Percentiles rank a stretch among this genome's conserved stretches.
Evolutionary conservation across 1,140 invertebrate genomes (phyloP).

Genomic region (Palaemon carinicauda): DNA sequence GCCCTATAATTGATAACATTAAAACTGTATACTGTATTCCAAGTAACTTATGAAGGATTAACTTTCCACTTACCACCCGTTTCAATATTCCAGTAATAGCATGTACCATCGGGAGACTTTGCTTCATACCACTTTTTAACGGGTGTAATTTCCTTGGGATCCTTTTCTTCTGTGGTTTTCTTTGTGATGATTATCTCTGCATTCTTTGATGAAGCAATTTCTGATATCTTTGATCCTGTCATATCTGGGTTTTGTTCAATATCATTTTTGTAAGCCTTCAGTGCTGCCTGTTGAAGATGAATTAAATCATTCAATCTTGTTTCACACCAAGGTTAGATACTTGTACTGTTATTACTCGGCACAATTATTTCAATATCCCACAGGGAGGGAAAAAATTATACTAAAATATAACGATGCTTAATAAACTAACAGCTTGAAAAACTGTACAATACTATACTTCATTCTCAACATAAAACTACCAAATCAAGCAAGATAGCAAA

Average conservation of each 20-base stretch:
- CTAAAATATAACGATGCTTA: too few relatives aligned
- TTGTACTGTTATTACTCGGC: neutral
- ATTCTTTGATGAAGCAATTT: slow-evolving; percentile 60
- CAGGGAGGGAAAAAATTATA: too few relatives aligned
- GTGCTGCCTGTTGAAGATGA: slow-evolving; percentile 68
- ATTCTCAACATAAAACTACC: too few relatives aligned
- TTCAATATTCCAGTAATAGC: slow-evolving; percentile 82
- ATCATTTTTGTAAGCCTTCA: slow-evolving; percentile 84
- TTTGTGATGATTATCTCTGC: slow-evolving; percentile 58
- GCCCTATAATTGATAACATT: too few relatives aligned
- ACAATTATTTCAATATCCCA: too few relatives aligned
- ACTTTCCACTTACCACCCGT: slow-evolving; percentile 73
- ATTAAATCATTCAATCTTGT: slow-evolving; percentile 58
- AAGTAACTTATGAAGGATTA: neutral
- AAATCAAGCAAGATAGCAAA: too few relatives aligned
- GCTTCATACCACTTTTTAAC: slow-evolving; percentile 76
- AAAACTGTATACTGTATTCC: too few relatives aligned
- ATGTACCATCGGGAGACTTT: slow-evolving; percentile 74
- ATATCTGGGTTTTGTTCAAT: slow-evolving; percentile 77
- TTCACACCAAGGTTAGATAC: neutral
- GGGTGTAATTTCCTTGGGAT: slow-evolving; percentile 55
- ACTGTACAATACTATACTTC: too few relatives aligned
- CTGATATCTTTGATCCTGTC: slow-evolving; percentile 65
- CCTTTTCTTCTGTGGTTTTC: slow-evolving; percentile 64
- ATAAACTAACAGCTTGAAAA: too few relatives aligned